Conservation (phyloP, 2,888 invertebrate genomes). For the Drosophila mettleri region DNA sequence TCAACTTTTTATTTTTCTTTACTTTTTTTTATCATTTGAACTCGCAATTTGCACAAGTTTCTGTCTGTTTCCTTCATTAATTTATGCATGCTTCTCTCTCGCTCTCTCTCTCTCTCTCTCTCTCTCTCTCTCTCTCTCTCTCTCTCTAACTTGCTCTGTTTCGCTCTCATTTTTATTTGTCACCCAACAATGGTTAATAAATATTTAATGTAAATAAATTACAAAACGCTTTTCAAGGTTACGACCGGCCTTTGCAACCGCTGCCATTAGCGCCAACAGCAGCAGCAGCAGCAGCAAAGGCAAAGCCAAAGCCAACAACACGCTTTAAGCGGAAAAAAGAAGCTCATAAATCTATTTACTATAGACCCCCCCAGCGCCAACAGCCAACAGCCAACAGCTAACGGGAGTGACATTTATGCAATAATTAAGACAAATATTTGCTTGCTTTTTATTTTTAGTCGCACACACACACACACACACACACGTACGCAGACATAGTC, state of each 20-base stretch:
- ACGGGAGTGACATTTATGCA: conserved; percentile 52
- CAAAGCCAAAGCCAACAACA: too few species aligned
- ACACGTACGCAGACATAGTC: not conserved
- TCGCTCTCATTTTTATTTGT: conserved; percentile 57
- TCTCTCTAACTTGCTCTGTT: not conserved
- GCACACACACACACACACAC: not conserved
- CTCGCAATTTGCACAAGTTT: conserved; percentile 46
- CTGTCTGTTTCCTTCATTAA: conserved; percentile 49
- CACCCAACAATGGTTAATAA: conserved; percentile 68
- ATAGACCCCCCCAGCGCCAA: conserved; percentile 1
- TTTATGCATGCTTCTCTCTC: conserved; percentile 51
- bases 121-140: not conserved
- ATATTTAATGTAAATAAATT: conserved; percentile 78
- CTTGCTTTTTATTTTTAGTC: conserved; percentile 19
- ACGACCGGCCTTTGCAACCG: conserved; percentile 38
- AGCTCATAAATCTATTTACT: conserved; percentile 32
- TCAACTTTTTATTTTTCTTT: conserved; percentile 24
- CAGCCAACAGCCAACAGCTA: not conserved
- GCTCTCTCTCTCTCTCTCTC: not conserved
- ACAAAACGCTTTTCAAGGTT: conserved; percentile 76
- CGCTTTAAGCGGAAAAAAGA: not conserved
- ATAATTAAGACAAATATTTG: conserved; percentile 73
- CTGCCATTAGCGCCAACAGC: conserved; percentile 34
- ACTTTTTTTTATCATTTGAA: conserved; percentile 12
- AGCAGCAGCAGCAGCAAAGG: conserved; percentile 1